Evolutionary conservation across 2,113 vertebrate genomes (phyloP).

Genomic region (Numenius arquata): DNA sequence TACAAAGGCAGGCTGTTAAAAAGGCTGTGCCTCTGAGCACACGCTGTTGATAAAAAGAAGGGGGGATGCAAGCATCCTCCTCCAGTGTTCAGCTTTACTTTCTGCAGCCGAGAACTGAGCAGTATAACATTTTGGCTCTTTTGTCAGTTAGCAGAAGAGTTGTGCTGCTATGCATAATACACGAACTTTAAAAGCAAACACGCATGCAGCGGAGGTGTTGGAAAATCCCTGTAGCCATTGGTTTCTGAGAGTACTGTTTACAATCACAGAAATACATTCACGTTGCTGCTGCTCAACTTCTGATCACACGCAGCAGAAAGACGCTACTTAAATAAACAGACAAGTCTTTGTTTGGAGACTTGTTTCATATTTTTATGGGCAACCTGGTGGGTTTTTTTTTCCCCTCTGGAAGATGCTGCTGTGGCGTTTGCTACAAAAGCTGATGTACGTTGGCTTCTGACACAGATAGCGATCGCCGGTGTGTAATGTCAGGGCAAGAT

Average conservation of each 20-base stretch:
- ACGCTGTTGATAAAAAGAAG: not conserved
- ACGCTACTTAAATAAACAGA: not conserved
- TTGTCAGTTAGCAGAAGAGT: not conserved
- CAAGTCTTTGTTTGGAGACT: not conserved
- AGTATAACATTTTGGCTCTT: not conserved
- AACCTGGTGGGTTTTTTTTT: not conserved
- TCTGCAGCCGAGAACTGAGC: not conserved
- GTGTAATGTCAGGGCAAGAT: not conserved
- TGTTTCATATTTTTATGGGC: not conserved
- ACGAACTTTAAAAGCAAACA: slow-evolving; percentile 34
- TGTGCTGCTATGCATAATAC: slow-evolving; percentile 1
- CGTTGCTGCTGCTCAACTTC: not conserved
- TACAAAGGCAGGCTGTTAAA: not conserved
- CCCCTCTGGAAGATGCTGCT: not conserved
- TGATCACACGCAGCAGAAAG: not conserved
- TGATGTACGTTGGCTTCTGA: not conserved
- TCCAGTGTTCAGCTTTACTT: not conserved
- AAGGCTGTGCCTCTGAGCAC: not conserved
- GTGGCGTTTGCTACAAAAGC: not conserved
- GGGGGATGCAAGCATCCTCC: not conserved
- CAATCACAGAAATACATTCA: not conserved
- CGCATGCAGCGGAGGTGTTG: not conserved
- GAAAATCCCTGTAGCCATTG: slow-evolving; percentile 25
- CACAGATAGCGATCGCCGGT: not conserved
- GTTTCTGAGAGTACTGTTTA: not conserved